Conservation (phyloP, 92 coral and sea anemone species). For the Palythoa grandis region DNA sequence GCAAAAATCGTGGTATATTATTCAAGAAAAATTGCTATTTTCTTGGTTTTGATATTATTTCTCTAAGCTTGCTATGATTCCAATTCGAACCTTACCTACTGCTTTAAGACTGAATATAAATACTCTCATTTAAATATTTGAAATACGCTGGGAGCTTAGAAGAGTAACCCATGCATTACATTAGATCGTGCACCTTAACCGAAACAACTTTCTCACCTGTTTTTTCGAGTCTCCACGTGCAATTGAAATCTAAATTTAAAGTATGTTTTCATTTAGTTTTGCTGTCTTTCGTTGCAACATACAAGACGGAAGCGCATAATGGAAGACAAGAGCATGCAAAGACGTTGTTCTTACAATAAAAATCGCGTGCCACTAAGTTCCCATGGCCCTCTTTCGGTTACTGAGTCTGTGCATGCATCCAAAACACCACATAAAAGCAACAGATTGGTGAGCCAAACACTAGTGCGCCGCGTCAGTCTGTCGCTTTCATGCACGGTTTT, state of each 20-base stretch:
- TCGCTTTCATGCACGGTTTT: too few species aligned
- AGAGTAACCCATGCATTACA: not conserved
- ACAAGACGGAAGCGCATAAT: not conserved
- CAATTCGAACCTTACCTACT: not conserved
- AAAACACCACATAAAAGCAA: too few species aligned
- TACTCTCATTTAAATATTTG: not conserved
- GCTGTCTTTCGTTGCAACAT: not conserved
- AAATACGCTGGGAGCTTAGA: slow-evolving; percentile 1
- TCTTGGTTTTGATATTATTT: not conserved
- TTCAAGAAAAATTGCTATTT: not conserved
- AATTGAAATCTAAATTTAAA: slow-evolving; percentile 42
- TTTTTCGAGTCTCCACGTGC: slow-evolving; percentile 40
- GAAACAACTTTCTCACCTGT: slow-evolving; percentile 26
- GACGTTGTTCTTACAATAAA: not conserved
- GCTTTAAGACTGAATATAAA: not conserved
- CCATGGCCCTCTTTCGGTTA: too few species aligned
- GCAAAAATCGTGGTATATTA: not conserved
- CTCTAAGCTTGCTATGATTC: not conserved
- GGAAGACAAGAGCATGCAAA: not conserved
- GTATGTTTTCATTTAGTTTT: slow-evolving; percentile 23
- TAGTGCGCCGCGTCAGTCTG: too few species aligned
- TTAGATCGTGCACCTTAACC: not conserved
- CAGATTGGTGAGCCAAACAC: too few species aligned
- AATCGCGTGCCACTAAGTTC: too few species aligned
- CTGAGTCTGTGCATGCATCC: too few species aligned